These are phyloP conservation scores for Canis aureus DNA, from an alignment of 2,113 vertebrate genomes.

Conservation along the genomic window DNA sequence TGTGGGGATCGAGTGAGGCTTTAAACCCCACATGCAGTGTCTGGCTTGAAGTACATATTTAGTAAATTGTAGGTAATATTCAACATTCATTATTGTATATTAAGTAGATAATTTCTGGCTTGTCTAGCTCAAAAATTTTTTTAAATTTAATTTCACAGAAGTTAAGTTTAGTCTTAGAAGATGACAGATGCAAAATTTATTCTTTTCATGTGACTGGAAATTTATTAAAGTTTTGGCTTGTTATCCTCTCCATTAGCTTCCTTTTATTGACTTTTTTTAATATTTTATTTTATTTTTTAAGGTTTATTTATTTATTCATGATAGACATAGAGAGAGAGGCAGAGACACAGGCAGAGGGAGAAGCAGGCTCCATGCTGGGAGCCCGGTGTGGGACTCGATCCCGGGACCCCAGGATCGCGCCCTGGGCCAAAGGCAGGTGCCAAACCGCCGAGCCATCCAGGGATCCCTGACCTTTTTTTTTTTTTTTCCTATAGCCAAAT, in stretches of 20 bases:
- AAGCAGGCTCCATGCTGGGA: too few relatives aligned
- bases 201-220: neutral
- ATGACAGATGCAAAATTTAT: neutral
- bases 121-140: neutral
- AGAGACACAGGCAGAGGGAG: too few relatives aligned
- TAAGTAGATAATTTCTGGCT: slow-evolving; percentile 41
- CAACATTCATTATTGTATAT: neutral
- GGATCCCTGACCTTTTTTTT: too few relatives aligned
- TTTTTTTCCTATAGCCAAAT: neutral
- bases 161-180: neutral
- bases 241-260: neutral
- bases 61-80: neutral
- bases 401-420: too few relatives aligned
- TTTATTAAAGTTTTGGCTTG: neutral
- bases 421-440: too few relatives aligned
- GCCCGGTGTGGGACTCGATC: too few relatives aligned
- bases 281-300: too few relatives aligned
- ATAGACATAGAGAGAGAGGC: too few relatives aligned
- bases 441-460: too few relatives aligned
- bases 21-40: neutral
- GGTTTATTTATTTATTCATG: too few relatives aligned
- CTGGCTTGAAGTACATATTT: neutral
- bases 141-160: neutral
- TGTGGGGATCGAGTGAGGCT: neutral
- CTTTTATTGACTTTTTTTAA: neutral